Base-by-base conservation (phyloP, 2,797 vertebrate genomes). In the Acanthurus tractus region DNA sequence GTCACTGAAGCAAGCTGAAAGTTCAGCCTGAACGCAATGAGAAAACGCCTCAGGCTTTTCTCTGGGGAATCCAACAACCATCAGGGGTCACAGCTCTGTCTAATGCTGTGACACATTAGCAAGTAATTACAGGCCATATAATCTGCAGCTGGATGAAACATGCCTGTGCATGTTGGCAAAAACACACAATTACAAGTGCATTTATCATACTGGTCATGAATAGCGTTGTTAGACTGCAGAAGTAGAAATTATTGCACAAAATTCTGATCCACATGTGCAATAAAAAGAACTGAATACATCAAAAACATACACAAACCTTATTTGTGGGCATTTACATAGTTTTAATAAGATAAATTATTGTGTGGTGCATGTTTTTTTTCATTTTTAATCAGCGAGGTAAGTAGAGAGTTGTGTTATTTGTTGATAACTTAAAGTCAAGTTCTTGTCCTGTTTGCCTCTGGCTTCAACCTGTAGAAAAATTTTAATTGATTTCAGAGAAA, bases 71-170 rank as follows among this genome's bases (percentile, higher is more conserved):
- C 70, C 48, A 75, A 71, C 81, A 76, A 67, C 79, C 72, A 72
- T 72, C 53, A 59, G 69, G 86, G 89, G 88, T 90, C 86, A 83
- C 52, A 38, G 77, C 76, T 75, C 79, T 68, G 76, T 86, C 85
- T 90, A 82, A 73, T 53, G 64, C 78, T 79, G 63, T 88, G 86
- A 88, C 88, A 85, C 88, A 93, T 91, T 89, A 90, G 84, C 75
- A 88, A 84, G 81, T 92, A 90, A 92, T 92, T 90, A 92, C 73
- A 91, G 85, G 76, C 75, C 63, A 45, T 36, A 53, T 42, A 46
- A 5, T 68, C 65, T 74, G 66, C 81, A 84, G 85, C 82, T 81
- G 70, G 63, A 70, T 74, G 70, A 61, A 83, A 76, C 89, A 68
- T 59, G 87, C 55, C 82, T 29, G 78, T 73, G 74, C 90, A 85